Evolutionary conservation across 2,113 vertebrate genomes (phyloP), one percentile per base, ranked within the genome.

Genomic region (Macaca mulatta): DNA sequence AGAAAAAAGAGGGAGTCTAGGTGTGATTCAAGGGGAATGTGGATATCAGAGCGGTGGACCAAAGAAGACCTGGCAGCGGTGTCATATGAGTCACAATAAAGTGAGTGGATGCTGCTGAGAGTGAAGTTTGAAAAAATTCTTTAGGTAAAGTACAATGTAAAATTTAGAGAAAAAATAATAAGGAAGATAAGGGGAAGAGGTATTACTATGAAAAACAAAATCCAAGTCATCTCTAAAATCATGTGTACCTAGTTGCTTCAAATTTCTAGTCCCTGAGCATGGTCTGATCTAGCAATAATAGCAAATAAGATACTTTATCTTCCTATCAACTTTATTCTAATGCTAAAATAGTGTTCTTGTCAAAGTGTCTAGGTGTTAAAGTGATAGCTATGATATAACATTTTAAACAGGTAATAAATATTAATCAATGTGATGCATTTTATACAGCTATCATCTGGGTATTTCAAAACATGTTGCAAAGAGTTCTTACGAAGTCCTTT

Each of bases 401-500:
- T 92, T 97, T 97, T 88, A 95, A 98, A 93, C 40, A 97, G n/a
- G 35, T 79, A 96, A 97, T 96, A 96, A 84, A 97, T 97, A 93
- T 94, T 96, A 90, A 97, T 94, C 77, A 59, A 11, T 79, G 20
- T 94, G 70, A 90, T 87, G 17, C 40, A 90, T 97, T 93, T 96
- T 90, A 93, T 96, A 75, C 16, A 88, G 48, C 38, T 89, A 93
- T 96, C 64, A 92, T 67, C 30, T 95, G 78, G n/a, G 27, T 9
- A 81, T 95, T 95, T 97, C 48, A 97, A 96, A 97, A 96, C 23
- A 95, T 92, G 81, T 96, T 93, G 12, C 30, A 78, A 90, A 61
- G 22, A 90, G 23, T 84, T 93, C 43, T 84, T 40, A 95, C 35
- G 92, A 87, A 96, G 22, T 11, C 5, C 1, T 7, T 93, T 94